These are phyloP conservation scores for Garra rufa DNA, from an alignment of 2,113 vertebrate species.

Conservation along the genomic window DNA sequence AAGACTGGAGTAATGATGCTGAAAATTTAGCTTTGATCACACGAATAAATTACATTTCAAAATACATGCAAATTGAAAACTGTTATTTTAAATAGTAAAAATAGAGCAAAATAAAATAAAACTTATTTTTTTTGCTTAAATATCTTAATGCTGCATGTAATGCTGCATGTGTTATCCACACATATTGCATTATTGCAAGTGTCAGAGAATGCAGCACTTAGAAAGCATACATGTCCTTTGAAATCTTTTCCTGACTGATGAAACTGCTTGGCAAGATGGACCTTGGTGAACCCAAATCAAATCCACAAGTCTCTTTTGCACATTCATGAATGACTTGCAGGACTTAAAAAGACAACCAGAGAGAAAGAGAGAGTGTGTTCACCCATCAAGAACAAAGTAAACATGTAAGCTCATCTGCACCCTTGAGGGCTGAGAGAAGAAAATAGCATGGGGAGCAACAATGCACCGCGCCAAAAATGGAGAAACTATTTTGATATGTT, in stretches of 20 bases:
- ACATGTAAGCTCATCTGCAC: constrained; percentile 68
- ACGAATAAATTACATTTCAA: no score
- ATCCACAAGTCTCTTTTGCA: background rate
- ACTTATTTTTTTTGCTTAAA: background rate
- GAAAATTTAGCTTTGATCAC: no score
- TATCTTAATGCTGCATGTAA: background rate
- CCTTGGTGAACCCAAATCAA: background rate
- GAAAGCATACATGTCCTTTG: background rate
- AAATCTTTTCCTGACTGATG: background rate
- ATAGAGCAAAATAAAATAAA: no score
- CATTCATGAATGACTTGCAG: background rate
- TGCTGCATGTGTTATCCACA: background rate
- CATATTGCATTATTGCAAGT: background rate
- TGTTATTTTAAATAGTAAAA: no score
- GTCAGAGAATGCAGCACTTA: background rate
- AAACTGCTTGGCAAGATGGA: background rate
- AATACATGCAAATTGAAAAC: no score
- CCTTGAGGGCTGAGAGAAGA: constrained; percentile 67
- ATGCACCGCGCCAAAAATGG: constrained; percentile 79
- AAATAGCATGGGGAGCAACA: constrained; percentile 74
- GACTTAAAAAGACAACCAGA: constrained; percentile 12
- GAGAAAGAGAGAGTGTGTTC: constrained; percentile 22
- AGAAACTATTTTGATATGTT: constrained; percentile 79
- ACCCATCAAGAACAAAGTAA: constrained; percentile 47
- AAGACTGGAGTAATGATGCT: no score